Evolutionary conservation across 1,140 invertebrate species (phyloP).

Genomic region (Drosophila triauraria): DNA sequence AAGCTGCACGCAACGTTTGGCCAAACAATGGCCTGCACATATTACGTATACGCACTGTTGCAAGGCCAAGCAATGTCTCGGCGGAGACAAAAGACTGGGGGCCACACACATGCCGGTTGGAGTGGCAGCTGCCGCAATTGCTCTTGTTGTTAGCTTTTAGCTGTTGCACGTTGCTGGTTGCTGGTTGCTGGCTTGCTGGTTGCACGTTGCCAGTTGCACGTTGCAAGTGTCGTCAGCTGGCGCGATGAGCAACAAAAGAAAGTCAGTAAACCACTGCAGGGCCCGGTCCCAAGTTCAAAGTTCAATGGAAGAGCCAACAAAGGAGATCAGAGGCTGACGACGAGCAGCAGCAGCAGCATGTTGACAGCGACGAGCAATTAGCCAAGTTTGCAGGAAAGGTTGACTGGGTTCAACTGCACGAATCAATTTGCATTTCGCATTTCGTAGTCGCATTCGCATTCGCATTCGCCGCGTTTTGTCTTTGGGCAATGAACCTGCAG

Average conservation of each 20-base stretch:
- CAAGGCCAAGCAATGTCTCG: conserved; percentile 51
- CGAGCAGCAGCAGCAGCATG: conserved; percentile 38
- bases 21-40: conserved; percentile 16
- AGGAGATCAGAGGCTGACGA: neutral
- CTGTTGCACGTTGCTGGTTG: conserved; percentile 12
- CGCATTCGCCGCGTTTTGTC: conserved; percentile 28
- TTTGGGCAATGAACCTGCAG: conserved; percentile 76
- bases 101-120: conserved; percentile 24
- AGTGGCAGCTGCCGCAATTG: conserved; percentile 51
- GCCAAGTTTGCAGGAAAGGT: conserved; percentile 16
- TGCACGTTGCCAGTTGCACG: conserved; percentile 31
- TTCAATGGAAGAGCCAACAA: conserved; percentile 63
- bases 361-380: conserved; percentile 58
- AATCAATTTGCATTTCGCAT: conserved; percentile 59
- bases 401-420: conserved; percentile 48
- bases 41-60: conserved; percentile 70
- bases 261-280: conserved; percentile 50
- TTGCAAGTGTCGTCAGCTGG: conserved; percentile 48
- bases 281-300: conserved; percentile 66
- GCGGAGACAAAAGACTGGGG: conserved; percentile 22
- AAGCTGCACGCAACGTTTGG: conserved; percentile 45
- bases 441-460: conserved; percentile 44
- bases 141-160: conserved; percentile 25
- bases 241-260: conserved; percentile 53
- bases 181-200: neutral